These are phyloP conservation scores for Epinotia nisella DNA, from an alignment of 2,888 invertebrate genomes.

Conservation along the genomic window DNA sequence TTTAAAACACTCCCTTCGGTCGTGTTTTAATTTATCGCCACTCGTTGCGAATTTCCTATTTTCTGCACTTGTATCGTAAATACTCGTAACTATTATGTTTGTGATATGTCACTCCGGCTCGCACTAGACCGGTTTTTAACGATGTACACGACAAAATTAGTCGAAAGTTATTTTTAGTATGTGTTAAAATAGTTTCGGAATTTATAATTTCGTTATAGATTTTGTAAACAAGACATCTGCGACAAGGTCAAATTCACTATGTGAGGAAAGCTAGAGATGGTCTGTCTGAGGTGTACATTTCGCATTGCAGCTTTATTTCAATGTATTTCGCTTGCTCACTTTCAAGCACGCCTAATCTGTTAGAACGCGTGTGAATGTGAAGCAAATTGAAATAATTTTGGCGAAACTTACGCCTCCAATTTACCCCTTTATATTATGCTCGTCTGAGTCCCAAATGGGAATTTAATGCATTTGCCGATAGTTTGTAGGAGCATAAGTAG, in stretches of 20 bases:
- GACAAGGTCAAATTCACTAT: not conserved
- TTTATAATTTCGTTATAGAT: conserved; percentile 2
- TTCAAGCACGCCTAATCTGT: not conserved
- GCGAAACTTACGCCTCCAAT: not conserved
- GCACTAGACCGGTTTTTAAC: conserved; percentile 3
- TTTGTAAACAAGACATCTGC: not conserved
- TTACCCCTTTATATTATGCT: not conserved
- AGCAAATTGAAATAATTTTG: not conserved
- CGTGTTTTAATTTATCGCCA: too few species aligned
- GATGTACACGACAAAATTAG: conserved; percentile 23
- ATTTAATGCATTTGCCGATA: conserved; percentile 28
- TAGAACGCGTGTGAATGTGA: not conserved
- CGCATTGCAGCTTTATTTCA: not conserved
- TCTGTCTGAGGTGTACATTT: not conserved
- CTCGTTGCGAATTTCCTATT: too few species aligned
- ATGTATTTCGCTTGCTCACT: not conserved
- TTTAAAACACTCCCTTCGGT: too few species aligned
- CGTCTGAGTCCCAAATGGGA: conserved; percentile 18
- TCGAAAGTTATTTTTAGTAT: conserved; percentile 26
- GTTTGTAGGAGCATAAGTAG: not conserved
- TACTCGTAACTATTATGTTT: too few species aligned
- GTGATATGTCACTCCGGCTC: too few species aligned
- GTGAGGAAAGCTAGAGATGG: not conserved
- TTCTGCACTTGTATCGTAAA: too few species aligned
- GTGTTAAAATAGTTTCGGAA: conserved; percentile 21